These are phyloP conservation scores for Clusia tigrina DNA, from an alignment of 2,888 invertebrate genomes.

Conservation along the genomic window DNA sequence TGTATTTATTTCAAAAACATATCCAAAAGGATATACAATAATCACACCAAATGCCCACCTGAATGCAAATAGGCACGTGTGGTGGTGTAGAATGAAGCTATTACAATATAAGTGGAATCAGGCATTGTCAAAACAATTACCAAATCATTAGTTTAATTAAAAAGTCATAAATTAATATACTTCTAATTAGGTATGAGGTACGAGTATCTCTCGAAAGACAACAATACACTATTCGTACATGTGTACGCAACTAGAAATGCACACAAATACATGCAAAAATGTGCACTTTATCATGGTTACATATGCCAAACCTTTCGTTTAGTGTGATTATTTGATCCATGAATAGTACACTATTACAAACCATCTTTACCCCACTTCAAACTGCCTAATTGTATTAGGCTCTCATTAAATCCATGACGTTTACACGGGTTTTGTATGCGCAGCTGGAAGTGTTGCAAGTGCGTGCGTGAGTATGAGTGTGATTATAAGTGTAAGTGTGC, in stretches of 20 bases:
- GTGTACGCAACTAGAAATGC: too few relatives aligned
- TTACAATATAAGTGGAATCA: background rate
- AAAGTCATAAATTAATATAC: background rate
- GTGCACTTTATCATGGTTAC: background rate
- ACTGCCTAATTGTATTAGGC: background rate
- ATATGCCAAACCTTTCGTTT: background rate
- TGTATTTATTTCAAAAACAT: too few relatives aligned
- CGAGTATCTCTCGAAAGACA: too few relatives aligned
- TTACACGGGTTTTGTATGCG: slow-evolving; percentile 15
- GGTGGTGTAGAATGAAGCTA: background rate
- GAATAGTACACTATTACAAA: too few relatives aligned
- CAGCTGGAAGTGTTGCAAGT: slow-evolving; percentile 14
- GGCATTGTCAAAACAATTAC: slow-evolving; percentile 1
- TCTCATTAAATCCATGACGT: background rate
- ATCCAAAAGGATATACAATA: too few relatives aligned
- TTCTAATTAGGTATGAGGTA: background rate
- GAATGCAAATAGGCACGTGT: too few relatives aligned
- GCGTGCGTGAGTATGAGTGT: slow-evolving; percentile 8
- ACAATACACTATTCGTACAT: too few relatives aligned
- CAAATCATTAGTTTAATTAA: background rate
- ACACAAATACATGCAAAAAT: background rate
- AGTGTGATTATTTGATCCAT: background rate
- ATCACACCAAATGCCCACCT: too few relatives aligned
- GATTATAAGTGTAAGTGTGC: slow-evolving; percentile 13
- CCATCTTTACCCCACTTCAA: background rate